phyloP scores from a whole-genome alignment of 2,888 invertebrate species.

The Ceriagrion tenellum region DNA sequence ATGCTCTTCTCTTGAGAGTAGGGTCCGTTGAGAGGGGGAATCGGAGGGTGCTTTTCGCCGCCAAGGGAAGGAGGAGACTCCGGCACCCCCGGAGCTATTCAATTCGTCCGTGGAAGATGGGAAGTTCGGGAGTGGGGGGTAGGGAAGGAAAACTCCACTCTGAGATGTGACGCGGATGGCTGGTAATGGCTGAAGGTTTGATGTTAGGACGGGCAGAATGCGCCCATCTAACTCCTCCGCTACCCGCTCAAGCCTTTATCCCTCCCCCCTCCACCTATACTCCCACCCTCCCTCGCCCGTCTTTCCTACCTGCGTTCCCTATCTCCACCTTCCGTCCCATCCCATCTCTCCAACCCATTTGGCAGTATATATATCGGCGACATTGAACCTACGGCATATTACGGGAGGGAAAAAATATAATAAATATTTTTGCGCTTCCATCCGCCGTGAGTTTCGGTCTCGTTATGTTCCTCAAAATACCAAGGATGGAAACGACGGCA shows the following conservation, averaged over 20 bases:
- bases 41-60: neutral
- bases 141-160: neutral
- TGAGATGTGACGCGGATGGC: neutral
- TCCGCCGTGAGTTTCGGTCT: neutral
- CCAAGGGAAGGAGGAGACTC: neutral
- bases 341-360: neutral
- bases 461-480: neutral
- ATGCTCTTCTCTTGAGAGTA: no score
- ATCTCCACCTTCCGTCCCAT: neutral
- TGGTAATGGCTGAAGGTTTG: constrained; percentile 26
- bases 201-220: neutral
- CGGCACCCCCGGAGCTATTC: constrained; percentile 29
- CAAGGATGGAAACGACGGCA: neutral
- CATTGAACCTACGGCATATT: constrained; percentile 5
- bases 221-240: neutral
- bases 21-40: neutral
- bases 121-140: neutral
- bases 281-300: neutral
- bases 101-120: neutral
- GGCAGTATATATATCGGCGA: neutral
- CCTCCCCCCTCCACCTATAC: neutral
- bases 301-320: no score
- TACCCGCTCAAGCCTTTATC: neutral
- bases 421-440: neutral
- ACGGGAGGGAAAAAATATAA: neutral